Evolutionary conservation across 2,797 vertebrate species (phyloP), one percentile per base, ranked within the genome.

Genomic region (Simalia tracyae): DNA sequence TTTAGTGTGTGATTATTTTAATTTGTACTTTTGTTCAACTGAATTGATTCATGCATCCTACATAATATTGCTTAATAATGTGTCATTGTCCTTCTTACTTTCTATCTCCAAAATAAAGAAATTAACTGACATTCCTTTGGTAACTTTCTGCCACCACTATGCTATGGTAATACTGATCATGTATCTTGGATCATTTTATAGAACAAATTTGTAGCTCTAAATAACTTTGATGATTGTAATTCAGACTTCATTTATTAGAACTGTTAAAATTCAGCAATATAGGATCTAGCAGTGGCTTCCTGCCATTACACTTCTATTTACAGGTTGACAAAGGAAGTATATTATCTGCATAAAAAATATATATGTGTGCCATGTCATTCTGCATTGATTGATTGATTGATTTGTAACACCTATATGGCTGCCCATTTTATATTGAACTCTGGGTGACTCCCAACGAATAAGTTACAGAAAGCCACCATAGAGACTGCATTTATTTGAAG

Each of bases 91-190:
- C 7, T 2, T 66, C 60, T 10, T 61, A 11, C 19, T 5, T 50
- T 92, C 89, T 61, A 54, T 56, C 81, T 57, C 60, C 89, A 68
- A n/a, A 2, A 66, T 3, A 42, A 84, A 50, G 42, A 94, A 92
- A 89, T 9, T 2, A 90, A 56, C 5, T 9, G 5, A 60, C 9
- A 26, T n/a, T 89, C 31, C 31, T 89, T 5, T 59, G 36, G 57
- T 42, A n/a, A 6, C 31, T 91, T 91, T 88, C 84, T 92, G 14
- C 63, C 46, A 19, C 84, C 72, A 59, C 72, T 85, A 24, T 81
- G 2, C 24, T 5, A 76, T 24, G 0, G 1, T 36, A 89, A 50
- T 88, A 50, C 50, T 50, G 50, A 66, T 54, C 8, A 56, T 89
- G 63, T 81, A 4, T 84, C 76, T 24, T 87, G 22, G 42, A 86